Conservation (phyloP, 2,797 vertebrate genomes). For the Melanogrammus aeglefinus region DNA sequence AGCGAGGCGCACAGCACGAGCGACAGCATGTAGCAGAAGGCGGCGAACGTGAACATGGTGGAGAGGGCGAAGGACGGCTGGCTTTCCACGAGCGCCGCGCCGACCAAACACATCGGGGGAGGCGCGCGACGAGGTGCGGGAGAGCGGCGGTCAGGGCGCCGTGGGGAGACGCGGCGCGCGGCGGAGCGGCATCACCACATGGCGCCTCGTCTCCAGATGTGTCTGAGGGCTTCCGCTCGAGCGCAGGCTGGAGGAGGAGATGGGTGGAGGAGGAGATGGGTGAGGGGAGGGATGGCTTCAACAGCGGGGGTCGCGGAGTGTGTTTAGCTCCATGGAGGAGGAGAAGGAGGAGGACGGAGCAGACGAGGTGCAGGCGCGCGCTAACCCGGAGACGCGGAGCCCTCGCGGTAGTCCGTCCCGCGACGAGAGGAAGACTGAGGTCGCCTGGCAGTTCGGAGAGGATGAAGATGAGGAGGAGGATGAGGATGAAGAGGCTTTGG, state of each 20-base stretch:
- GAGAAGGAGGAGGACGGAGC: not conserved
- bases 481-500: not conserved
- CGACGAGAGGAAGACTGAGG: no score
- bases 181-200: conserved; percentile 40
- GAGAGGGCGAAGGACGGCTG: conserved; percentile 48
- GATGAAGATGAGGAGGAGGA: no score
- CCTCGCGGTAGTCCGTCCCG: not conserved
- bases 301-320: not conserved
- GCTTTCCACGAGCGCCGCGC: conserved; percentile 48
- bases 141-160: conserved; percentile 60
- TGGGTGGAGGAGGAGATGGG: not conserved
- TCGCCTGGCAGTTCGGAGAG: no score
- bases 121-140: conserved; percentile 31
- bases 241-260: not conserved
- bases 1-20: conserved; percentile 80
- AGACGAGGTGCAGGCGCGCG: not conserved
- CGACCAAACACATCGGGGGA: conserved; percentile 3
- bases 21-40: conserved; percentile 83
- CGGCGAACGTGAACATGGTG: conserved; percentile 82
- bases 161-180: conserved; percentile 35
- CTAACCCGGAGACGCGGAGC: not conserved
- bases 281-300: not conserved
- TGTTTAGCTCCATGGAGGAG: not conserved
- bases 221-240: not conserved
- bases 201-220: conserved; percentile 23